A percentile compares a stretch with the other conserved stretches of the same genome.
phyloP scores from a whole-genome alignment of 2,797 vertebrate species.

The Harpagifer antarcticus region DNA sequence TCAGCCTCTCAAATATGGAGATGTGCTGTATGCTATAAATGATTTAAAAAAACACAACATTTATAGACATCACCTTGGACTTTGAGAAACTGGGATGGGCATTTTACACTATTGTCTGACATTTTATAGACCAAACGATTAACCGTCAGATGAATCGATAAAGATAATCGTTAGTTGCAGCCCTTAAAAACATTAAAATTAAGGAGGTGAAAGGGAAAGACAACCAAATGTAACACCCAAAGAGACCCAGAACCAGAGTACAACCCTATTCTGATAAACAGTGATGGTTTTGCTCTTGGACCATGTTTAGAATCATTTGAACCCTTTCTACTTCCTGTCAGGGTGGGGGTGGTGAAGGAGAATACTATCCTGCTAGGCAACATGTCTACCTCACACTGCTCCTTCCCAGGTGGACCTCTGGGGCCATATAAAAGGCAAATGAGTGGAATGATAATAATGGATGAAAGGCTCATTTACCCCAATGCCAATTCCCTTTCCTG shows the following conservation, averaged over 20 bases:
- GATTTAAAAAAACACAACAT: too few species aligned
- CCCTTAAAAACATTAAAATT: constrained; percentile 26
- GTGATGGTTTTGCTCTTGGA: constrained; percentile 49
- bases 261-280: constrained; percentile 82
- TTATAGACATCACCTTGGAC: too few species aligned
- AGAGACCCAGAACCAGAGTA: constrained; percentile 72
- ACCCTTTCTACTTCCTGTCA: constrained; percentile 43
- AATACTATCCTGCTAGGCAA: constrained; percentile 54
- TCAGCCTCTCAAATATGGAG: too few species aligned
- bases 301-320: constrained; percentile 34
- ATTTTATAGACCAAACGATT: too few species aligned
- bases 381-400: constrained; percentile 59
- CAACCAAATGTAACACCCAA: constrained; percentile 63
- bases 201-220: constrained; percentile 47
- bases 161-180: too few species aligned
- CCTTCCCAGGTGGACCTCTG: constrained; percentile 71
- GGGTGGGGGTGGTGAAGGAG: constrained; percentile 39
- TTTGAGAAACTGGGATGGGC: too few species aligned
- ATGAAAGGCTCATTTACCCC: constrained; percentile 89
- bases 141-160: too few species aligned
- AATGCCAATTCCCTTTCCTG: constrained; percentile 91
- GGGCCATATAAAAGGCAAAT: constrained; percentile 72
- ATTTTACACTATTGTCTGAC: too few species aligned
- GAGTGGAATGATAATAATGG: constrained; percentile 76
- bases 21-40: too few species aligned